Evolutionary conservation across 2,113 vertebrate genomes (phyloP), one percentile per base, ranked within the genome.

Genomic region (Malaclemys terrapin): DNA sequence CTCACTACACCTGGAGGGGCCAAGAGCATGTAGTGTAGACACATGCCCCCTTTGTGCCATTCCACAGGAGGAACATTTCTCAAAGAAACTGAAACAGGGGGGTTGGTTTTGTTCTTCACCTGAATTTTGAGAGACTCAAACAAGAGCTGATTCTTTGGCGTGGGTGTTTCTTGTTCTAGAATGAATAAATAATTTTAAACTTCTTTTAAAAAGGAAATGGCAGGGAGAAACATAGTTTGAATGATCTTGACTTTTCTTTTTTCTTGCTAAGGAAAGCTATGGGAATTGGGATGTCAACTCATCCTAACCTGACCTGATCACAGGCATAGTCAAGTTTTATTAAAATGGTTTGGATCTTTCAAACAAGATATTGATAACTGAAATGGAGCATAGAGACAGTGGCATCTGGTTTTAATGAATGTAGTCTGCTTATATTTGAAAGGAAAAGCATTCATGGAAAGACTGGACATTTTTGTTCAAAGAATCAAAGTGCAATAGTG

Each of bases 361-460:
- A 97, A 97, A 97, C 96, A 93, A 89, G 53, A 98, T 98, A 98
- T 97, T 96, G 98, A 98, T 98, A 98, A 98, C 95, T 97, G 89
- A 97, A 97, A 89, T 95, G 89, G 95, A 98, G 86, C 79, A 97
- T 95, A 97, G 93, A 97, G 86, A 95, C 96, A 97, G 93, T 95
- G 97, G 95, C 98, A 98, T 98, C 97, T 98, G 98, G 95, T 98
- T 98, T 98, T 98, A 97, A 98, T 98, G 97, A 98, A 85, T 87
- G 87, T 87, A 81, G 89, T 98, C 97, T 98, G 98, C 96, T 98
- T 97, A 79, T 88, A 96, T 95, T 98, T 98, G 97, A 96, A 97
- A 96, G 97, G 65, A 95, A 98, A 98, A 97, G 94, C 89, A 81
- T 97, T 95, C 93, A 98, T 96, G 97, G 97, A 98, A 98, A 95